A percentile compares a stretch with the other conserved stretches of the same genome.
Evolutionary conservation across 2,888 invertebrate genomes (phyloP).

Genomic region (Galeopsomyia nigrocyanea): DNA sequence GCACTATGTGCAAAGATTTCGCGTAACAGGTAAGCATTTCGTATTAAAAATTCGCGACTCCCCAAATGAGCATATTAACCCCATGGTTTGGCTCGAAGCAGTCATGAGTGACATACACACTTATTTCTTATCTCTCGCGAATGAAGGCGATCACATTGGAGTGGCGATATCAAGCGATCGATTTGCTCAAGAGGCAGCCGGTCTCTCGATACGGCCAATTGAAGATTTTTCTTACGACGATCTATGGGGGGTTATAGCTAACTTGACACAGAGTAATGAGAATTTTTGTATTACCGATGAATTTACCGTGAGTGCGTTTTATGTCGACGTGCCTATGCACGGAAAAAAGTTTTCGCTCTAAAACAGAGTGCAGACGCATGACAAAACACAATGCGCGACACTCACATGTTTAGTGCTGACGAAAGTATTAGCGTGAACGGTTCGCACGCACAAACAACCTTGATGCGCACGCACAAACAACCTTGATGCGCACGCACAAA

Average conservation of each 20-base stretch:
- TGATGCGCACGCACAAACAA: no score
- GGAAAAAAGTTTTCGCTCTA: no score
- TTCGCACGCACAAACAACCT: no score
- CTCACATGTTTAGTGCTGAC: no score
- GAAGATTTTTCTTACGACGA: constrained; percentile 2
- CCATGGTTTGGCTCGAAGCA: neutral
- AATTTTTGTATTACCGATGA: neutral
- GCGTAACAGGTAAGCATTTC: neutral
- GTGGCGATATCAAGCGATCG: neutral
- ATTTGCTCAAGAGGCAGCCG: neutral
- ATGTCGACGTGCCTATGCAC: no score
- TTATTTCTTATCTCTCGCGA: neutral
- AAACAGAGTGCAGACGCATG: no score
- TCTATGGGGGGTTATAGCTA: constrained; percentile 6
- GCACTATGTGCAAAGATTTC: neutral
- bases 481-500: no score
- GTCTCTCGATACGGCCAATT: neutral
- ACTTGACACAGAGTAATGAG: no score
- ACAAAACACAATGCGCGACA: no score
- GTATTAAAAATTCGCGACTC: constrained; percentile 1
- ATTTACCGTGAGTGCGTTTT: no score
- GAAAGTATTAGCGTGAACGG: no score
- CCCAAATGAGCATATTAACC: neutral
- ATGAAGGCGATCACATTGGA: neutral
- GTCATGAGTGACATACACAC: constrained; percentile 6